Conservation (phyloP, 1,140 invertebrate genomes). For the Varroa destructor region DNA sequence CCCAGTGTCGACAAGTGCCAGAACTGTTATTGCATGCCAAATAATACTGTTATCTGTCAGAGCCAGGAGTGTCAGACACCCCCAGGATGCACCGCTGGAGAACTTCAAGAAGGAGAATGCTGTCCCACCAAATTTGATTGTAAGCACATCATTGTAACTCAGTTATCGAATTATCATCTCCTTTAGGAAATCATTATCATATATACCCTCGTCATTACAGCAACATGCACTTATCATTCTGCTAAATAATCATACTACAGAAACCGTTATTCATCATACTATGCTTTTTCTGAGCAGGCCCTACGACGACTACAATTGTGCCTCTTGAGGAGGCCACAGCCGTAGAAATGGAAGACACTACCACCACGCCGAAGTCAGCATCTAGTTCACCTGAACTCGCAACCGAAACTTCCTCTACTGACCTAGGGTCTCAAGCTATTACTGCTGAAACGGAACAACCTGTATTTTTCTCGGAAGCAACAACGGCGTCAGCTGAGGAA, state of each 20-base stretch:
- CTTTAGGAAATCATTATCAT: too few species aligned
- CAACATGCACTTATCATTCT: neutral
- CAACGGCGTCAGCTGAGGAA: too few species aligned
- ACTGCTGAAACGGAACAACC: too few species aligned
- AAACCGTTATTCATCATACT: too few species aligned
- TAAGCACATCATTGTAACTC: conserved; percentile 27
- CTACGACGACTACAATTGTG: conserved; percentile 29
- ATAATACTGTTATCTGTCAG: conserved; percentile 75
- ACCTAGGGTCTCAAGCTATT: too few species aligned
- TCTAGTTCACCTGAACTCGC: neutral
- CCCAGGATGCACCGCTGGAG: conserved; percentile 62
- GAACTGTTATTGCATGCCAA: conserved; percentile 75
- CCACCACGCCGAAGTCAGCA: conserved; percentile 23
- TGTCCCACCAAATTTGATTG: conserved; percentile 77
- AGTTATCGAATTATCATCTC: too few species aligned
- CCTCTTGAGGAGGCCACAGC: conserved; percentile 28
- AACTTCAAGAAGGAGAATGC: conserved; percentile 62
- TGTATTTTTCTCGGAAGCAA: too few species aligned
- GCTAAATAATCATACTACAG: conserved; percentile 2
- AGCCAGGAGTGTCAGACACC: conserved; percentile 77
- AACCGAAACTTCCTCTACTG: too few species aligned
- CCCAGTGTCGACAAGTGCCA: conserved; percentile 64
- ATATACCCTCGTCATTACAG: neutral
- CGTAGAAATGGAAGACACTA: neutral
- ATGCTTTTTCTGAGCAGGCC: too few species aligned